A percentile compares a stretch with the other conserved stretches of the same genome.
phyloP scores from a whole-genome alignment of 2,888 invertebrate genomes.

The Eremobia ochroleuca region DNA sequence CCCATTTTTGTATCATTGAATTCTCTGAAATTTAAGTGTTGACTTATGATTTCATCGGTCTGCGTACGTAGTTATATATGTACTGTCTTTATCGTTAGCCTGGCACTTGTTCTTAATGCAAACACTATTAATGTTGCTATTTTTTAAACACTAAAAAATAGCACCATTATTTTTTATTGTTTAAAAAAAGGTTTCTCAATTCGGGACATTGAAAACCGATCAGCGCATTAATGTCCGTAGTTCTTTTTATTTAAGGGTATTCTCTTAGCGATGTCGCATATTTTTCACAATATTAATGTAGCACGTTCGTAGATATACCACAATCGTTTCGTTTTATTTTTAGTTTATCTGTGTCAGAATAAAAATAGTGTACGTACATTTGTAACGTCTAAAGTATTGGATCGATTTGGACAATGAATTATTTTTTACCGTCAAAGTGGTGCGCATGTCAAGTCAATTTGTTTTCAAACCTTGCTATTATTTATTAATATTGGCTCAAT shows the following conservation, averaged over 20 bases:
- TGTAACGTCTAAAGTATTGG: slow-evolving; percentile 7
- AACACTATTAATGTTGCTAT: slow-evolving; percentile 22
- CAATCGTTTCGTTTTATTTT: slow-evolving; percentile 17
- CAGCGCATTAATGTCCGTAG: neutral
- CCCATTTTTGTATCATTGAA: neutral
- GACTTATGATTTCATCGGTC: slow-evolving; percentile 25
- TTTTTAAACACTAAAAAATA: no score
- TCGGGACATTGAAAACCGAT: neutral
- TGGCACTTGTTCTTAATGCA: slow-evolving; percentile 17
- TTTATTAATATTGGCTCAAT: slow-evolving; percentile 7
- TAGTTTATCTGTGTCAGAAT: slow-evolving; percentile 1
- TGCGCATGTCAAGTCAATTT: slow-evolving; percentile 22
- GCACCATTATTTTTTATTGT: no score
- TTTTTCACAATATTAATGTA: slow-evolving; percentile 20
- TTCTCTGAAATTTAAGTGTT: neutral
- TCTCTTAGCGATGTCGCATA: slow-evolving; percentile 4
- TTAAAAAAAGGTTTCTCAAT: slow-evolving; percentile 1
- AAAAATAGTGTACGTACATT: neutral
- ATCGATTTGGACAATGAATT: slow-evolving; percentile 12
- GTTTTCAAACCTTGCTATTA: slow-evolving; percentile 18
- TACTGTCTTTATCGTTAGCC: slow-evolving; percentile 10
- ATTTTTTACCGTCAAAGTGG: slow-evolving; percentile 11
- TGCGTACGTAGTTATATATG: slow-evolving; percentile 11
- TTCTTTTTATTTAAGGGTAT: slow-evolving; percentile 13
- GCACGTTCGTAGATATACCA: slow-evolving; percentile 25